Conservation (phyloP, 2,888 invertebrate species). For the Cosmopolites sordidus region DNA sequence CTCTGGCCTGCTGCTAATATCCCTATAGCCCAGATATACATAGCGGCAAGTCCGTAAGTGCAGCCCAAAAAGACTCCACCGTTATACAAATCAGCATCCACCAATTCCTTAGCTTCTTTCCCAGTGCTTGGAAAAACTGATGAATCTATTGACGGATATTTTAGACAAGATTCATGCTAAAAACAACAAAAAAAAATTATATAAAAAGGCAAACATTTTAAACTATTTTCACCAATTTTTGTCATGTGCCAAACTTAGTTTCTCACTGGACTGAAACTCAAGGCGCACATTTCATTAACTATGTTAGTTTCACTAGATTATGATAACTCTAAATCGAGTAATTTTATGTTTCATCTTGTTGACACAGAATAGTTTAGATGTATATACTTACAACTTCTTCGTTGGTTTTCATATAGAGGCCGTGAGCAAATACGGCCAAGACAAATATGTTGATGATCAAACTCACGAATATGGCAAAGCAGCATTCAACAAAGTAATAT, state of each 20-base stretch:
- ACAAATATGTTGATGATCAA: slow-evolving; percentile 88
- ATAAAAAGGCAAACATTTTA: background rate
- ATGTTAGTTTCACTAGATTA: too few species aligned
- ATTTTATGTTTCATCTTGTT: too few species aligned
- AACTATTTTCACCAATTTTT: slow-evolving; percentile 2
- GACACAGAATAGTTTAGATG: too few species aligned
- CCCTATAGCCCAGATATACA: slow-evolving; percentile 84
- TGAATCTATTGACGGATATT: slow-evolving; percentile 41
- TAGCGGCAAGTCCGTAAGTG: slow-evolving; percentile 68
- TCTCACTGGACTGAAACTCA: too few species aligned
- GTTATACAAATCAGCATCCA: slow-evolving; percentile 67
- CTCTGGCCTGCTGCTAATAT: slow-evolving; percentile 79
- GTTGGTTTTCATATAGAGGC: slow-evolving; percentile 69
- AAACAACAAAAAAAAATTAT: slow-evolving; percentile 22
- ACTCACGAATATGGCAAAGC: slow-evolving; percentile 74
- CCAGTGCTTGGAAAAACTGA: slow-evolving; percentile 48
- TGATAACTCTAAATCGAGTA: too few species aligned
- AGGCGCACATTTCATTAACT: too few species aligned
- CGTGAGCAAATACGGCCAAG: slow-evolving; percentile 82
- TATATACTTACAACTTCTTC: slow-evolving; percentile 58
- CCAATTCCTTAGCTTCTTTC: slow-evolving; percentile 43
- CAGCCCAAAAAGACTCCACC: slow-evolving; percentile 74
- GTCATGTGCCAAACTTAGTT: too few species aligned
- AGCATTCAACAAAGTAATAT: slow-evolving; percentile 77
- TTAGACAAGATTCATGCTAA: slow-evolving; percentile 42